Conservation (phyloP, 2,888 invertebrate genomes). For the Spicauda simplicius region DNA sequence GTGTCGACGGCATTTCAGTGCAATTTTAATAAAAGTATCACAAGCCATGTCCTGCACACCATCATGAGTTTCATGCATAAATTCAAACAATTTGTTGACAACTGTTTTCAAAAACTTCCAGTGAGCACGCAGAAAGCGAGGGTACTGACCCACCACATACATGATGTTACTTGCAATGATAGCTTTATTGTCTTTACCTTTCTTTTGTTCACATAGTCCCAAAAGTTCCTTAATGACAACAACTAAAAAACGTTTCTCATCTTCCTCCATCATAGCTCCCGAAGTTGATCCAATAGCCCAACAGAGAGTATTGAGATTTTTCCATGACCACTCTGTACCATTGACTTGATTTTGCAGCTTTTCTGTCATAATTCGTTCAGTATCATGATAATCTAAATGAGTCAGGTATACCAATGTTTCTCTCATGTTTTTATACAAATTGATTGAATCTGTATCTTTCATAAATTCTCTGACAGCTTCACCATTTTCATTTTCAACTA, state of each 20-base stretch:
- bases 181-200: constrained; percentile 99
- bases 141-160: constrained; percentile 99
- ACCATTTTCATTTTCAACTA: constrained; percentile 99
- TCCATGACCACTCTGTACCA: constrained; percentile 99
- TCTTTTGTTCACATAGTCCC: constrained; percentile 98
- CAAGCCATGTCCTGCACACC: constrained; percentile 99
- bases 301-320: constrained; percentile 99
- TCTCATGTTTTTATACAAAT: constrained; percentile 99
- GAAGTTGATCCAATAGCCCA: constrained; percentile 99
- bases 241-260: constrained; percentile 99
- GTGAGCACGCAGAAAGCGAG: constrained; percentile 98
- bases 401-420: constrained; percentile 99
- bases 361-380: constrained; percentile 99
- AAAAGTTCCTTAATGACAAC: constrained; percentile 99
- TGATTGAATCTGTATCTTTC: constrained; percentile 99
- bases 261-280: constrained; percentile 99
- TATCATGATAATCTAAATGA: constrained; percentile 98
- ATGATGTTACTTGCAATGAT: constrained; percentile 99
- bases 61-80: constrained; percentile 99
- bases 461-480: constrained; percentile 99
- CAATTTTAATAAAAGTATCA: constrained; percentile 99
- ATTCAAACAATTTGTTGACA: constrained; percentile 99
- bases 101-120: constrained; percentile 99
- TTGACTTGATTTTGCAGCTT: constrained; percentile 99
- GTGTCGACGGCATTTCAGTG: constrained; percentile 98